Base-by-base conservation (phyloP, 2,797 vertebrate species). In the Pipistrellus kuhlii region DNA sequence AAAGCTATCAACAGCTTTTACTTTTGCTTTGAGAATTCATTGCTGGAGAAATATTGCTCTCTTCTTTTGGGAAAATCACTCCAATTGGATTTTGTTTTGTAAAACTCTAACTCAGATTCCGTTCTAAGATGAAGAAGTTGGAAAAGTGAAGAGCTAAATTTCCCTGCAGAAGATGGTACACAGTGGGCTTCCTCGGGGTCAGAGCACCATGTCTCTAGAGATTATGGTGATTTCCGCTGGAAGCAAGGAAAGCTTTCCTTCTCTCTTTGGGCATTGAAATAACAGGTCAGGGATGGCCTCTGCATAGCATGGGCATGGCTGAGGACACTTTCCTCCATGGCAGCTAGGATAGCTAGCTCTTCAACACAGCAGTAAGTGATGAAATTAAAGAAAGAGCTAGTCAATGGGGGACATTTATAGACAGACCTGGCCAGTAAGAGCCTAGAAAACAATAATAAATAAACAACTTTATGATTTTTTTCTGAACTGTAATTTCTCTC, bases 1-100 rank as follows among this genome's bases (percentile, higher is more conserved):
- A 83, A 96, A 92, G 41, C 27, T 78, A 46, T 44, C 75, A 83
- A 68, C n/a, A 73, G n/a, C 46, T 88, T 90, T 89, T 89, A 71
- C 68, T 88, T 81, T 57, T 73, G 55, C 64, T 72, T 83, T 82
- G 81, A 86, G 51, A 89, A 80, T 92, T 94, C 20, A 82, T 73
- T 35, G n/a, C 59, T 87, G 18, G 59, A 41, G 85, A 94, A 96
- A 86, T 86, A 83, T 44, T 89, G 41, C 15, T 75, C n/a, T 78
- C 53, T 93, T 85, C 64, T 89, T 86, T 86, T 53, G 38, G 44
- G 69, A 53, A 86, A 92, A 64, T 55, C 44, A 73, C 55, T 73
- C 91, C 48, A 84, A 23, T 68, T 51, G 55, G 9, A 11, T 68
- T 91, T 83, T 46, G 64, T 73, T 95, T 62, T 73, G n/a, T 14